Conservation (phyloP, 1,140 invertebrate genomes). For the Zaprionus camerounensis region DNA sequence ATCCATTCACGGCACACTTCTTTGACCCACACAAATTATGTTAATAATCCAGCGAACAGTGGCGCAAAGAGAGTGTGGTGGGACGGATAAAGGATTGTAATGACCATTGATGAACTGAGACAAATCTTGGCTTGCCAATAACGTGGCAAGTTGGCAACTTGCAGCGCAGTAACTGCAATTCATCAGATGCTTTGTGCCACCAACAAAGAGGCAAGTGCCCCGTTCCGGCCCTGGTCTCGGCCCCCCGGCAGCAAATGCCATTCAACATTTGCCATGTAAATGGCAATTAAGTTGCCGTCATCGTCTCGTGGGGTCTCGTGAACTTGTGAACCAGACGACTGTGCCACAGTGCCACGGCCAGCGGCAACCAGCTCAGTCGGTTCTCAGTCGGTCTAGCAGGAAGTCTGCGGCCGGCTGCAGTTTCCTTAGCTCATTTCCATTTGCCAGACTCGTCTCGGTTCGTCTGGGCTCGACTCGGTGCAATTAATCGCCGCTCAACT, state of each 20-base stretch:
- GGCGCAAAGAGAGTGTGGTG: not conserved
- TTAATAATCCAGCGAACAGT: slow-evolving; percentile 35
- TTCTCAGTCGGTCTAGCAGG: slow-evolving; percentile 45
- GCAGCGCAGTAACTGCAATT: slow-evolving; percentile 44
- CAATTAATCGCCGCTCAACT: slow-evolving; percentile 82
- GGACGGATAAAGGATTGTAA: no score
- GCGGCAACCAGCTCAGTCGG: slow-evolving; percentile 6
- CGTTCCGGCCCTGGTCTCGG: not conserved
- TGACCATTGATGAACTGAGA: slow-evolving; percentile 49
- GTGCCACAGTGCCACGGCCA: slow-evolving; percentile 24
- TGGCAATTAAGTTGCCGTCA: slow-evolving; percentile 81
- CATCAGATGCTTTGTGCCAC: slow-evolving; percentile 74
- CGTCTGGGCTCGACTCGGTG: slow-evolving; percentile 14
- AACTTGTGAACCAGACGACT: slow-evolving; percentile 62
- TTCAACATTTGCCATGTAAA: slow-evolving; percentile 70
- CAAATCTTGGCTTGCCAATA: slow-evolving; percentile 42
- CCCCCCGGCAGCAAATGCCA: slow-evolving; percentile 53
- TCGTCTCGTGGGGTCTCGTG: slow-evolving; percentile 74
- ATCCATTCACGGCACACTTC: slow-evolving; percentile 69
- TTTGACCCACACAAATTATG: slow-evolving; percentile 55
- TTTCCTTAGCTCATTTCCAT: slow-evolving; percentile 69
- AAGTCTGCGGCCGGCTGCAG: slow-evolving; percentile 52
- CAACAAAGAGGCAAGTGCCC: slow-evolving; percentile 58
- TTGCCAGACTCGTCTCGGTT: slow-evolving; percentile 25
- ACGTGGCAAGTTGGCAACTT: slow-evolving; percentile 32